Conservation (phyloP, 2,113 vertebrate species). For the Gracilinanus agilis region DNA sequence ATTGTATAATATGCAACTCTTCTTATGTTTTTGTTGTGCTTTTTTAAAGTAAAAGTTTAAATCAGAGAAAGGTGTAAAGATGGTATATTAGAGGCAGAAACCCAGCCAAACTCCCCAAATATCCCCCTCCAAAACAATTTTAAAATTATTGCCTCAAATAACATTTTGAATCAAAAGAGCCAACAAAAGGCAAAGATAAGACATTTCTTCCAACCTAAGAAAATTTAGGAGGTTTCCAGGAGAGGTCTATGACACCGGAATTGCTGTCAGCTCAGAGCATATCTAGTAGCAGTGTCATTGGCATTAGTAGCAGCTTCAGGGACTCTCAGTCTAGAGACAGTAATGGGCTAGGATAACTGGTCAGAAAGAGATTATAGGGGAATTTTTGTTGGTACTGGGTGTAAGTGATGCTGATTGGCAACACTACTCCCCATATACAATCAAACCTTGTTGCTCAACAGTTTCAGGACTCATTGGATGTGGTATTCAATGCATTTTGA, state of each 20-base stretch:
- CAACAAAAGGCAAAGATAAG: neutral
- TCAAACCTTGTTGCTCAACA: too few species aligned
- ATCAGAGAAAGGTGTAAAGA: neutral
- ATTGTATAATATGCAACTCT: neutral
- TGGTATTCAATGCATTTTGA: too few species aligned
- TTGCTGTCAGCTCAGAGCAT: neutral
- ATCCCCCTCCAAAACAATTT: neutral
- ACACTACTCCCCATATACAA: neutral
- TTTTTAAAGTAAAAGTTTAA: neutral
- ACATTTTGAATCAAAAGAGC: neutral
- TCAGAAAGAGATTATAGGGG: neutral
- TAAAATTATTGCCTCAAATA: neutral
- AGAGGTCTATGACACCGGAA: neutral
- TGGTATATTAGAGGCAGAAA: neutral
- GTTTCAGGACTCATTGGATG: too few species aligned
- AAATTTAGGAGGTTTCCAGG: neutral
- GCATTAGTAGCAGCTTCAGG: neutral
- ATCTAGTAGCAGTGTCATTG: neutral
- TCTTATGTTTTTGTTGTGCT: neutral
- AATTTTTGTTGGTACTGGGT: neutral
- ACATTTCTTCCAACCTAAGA: neutral
- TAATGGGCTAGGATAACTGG: neutral
- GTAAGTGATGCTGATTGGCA: neutral
- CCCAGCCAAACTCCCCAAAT: neutral
- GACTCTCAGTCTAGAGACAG: neutral